phyloP scores from a whole-genome alignment of 2,797 vertebrate genomes.

The Urosaurus nigricauda region DNA sequence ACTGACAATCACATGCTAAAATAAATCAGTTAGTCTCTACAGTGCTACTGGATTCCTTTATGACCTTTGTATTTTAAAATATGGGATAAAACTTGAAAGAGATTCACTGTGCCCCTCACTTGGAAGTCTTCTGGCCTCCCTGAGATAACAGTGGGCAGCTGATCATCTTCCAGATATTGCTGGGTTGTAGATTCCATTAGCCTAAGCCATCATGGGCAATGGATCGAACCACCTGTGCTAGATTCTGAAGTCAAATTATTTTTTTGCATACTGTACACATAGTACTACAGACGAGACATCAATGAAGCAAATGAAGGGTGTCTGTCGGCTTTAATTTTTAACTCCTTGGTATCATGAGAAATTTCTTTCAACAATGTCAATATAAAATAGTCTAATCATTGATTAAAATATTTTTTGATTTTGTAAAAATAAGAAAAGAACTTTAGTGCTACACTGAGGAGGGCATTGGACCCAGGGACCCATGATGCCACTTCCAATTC shows the following conservation, averaged over 20 bases:
- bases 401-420: background rate
- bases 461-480: too few relatives aligned
- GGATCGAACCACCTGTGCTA: background rate
- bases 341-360: background rate
- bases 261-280: background rate
- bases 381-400: background rate
- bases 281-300: background rate
- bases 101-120: too few relatives aligned
- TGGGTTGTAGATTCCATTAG: background rate
- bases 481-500: too few relatives aligned
- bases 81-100: too few relatives aligned
- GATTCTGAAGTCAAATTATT: background rate
- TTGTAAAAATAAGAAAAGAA: background rate
- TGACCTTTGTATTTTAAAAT: too few relatives aligned
- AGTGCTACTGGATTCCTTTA: too few relatives aligned
- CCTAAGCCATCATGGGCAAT: background rate
- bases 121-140: too few relatives aligned
- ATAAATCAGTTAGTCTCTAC: too few relatives aligned
- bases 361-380: background rate
- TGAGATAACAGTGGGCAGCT: too few relatives aligned
- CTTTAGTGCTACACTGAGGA: too few relatives aligned
- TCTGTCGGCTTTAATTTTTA: background rate
- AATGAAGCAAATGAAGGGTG: constrained; percentile 7
- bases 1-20: too few relatives aligned
- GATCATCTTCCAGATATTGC: too few relatives aligned